Conservation (phyloP, 2,888 invertebrate species). For the Pterostichus madidus region DNA sequence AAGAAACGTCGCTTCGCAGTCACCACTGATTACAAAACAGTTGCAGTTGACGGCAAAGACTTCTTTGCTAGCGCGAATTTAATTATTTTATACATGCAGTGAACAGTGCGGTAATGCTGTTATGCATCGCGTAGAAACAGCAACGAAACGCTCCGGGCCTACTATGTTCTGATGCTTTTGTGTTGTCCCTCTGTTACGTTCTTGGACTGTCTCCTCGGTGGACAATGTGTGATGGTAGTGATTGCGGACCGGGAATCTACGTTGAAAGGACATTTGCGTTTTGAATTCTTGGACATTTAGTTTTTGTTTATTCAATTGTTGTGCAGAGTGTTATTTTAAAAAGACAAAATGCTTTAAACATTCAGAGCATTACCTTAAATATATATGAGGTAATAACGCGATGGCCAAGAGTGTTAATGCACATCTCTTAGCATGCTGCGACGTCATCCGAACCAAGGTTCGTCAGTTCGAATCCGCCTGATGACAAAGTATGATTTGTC, state of each 20-base stretch:
- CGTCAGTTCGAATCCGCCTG: no score
- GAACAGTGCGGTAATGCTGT: slow-evolving; percentile 16
- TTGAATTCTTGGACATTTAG: slow-evolving; percentile 8
- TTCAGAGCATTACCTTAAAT: no score
- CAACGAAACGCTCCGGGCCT: background rate
- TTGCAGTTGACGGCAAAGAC: slow-evolving; percentile 62
- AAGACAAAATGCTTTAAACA: no score
- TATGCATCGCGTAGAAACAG: slow-evolving; percentile 25
- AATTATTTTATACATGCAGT: slow-evolving; percentile 57
- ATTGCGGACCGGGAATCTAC: background rate
- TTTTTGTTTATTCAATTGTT: background rate
- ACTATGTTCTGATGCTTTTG: slow-evolving; percentile 26
- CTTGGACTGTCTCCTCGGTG: background rate
- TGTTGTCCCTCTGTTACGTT: slow-evolving; percentile 14
- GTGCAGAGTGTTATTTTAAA: no score
- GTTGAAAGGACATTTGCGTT: slow-evolving; percentile 13
- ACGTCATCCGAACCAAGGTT: no score
- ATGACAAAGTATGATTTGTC: no score
- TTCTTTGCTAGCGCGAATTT: slow-evolving; percentile 55
- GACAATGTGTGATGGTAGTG: slow-evolving; percentile 19
- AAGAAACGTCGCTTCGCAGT: slow-evolving; percentile 58
- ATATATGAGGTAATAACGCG: no score
- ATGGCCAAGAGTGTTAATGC: no score
- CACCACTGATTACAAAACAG: slow-evolving; percentile 62
- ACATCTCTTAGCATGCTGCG: no score